These are phyloP conservation scores for Stichodactyla helianthus DNA, from an alignment of 64 coral and sea anemone genomes.

Conservation along the genomic window DNA sequence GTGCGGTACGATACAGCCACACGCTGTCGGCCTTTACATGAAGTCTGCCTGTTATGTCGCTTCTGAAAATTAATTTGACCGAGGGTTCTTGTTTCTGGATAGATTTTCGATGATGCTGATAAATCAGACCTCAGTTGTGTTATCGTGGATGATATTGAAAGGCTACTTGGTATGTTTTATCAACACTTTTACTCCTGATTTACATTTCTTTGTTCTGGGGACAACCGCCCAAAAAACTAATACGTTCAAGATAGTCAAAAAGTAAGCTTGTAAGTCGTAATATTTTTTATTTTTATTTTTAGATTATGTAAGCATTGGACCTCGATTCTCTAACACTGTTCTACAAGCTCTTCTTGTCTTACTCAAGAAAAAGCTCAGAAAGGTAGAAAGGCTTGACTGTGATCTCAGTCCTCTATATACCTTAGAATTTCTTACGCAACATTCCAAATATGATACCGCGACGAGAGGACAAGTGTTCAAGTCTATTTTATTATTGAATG, in stretches of 20 bases:
- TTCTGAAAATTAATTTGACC: not conserved
- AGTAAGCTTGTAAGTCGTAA: no score
- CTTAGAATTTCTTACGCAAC: no score
- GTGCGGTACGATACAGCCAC: no score
- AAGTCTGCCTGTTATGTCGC: not conserved
- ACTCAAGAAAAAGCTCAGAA: conserved; percentile 96
- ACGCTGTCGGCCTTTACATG: no score
- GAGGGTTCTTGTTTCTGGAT: not conserved
- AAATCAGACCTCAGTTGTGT: conserved; percentile 95
- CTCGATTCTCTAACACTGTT: conserved; percentile 93
- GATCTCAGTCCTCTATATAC: no score
- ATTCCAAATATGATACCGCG: no score
- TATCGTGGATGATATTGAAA: conserved; percentile 96
- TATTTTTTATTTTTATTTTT: not conserved
- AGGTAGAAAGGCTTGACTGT: conserved; percentile 33
- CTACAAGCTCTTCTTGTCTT: conserved; percentile 84
- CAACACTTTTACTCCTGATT: not conserved
- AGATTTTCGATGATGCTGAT: conserved; percentile 99
- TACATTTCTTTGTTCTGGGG: not conserved
- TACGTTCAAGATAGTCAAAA: no score
- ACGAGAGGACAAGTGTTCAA: no score
- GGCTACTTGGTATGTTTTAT: conserved; percentile 55
- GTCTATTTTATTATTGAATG: no score
- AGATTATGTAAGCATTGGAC: conserved; percentile 97
- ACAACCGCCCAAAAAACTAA: not conserved